Evolutionary conservation across 2,888 invertebrate genomes (phyloP).

Genomic region (Boloria selene): DNA sequence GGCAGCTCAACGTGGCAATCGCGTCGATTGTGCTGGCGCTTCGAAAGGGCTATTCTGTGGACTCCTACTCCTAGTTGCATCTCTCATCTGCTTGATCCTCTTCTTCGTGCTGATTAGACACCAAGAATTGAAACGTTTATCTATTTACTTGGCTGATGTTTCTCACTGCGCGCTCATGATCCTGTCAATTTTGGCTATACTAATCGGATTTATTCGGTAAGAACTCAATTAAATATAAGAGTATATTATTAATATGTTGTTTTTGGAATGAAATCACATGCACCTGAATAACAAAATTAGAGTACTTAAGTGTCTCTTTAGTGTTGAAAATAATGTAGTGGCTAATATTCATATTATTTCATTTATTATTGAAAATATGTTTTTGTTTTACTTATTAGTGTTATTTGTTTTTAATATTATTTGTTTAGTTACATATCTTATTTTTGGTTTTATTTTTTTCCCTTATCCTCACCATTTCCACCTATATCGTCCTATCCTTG

Average conservation of each 20-base stretch:
- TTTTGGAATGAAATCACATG: neutral
- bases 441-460: conserved; percentile 47
- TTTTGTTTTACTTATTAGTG: conserved; percentile 3
- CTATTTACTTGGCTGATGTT: conserved; percentile 95
- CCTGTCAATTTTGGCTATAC: conserved; percentile 93
- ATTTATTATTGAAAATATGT: neutral
- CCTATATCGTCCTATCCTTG: neutral
- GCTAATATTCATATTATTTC: no score
- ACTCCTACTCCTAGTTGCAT: conserved; percentile 92
- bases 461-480: conserved; percentile 34
- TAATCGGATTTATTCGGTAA: conserved; percentile 95
- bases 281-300: no score
- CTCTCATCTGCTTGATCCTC: conserved; percentile 95
- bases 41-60: conserved; percentile 97
- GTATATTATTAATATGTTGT: neutral
- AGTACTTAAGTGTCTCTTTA: no score
- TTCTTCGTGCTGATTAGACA: conserved; percentile 97
- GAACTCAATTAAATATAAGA: conserved; percentile 40
- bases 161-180: conserved; percentile 95
- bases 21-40: conserved; percentile 97
- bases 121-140: conserved; percentile 90
- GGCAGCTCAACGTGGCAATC: conserved; percentile 90
- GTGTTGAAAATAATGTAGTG: no score
- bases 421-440: conserved; percentile 40
- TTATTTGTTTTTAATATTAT: conserved; percentile 35